A percentile compares a stretch with the other conserved stretches of the same genome.
These are phyloP conservation scores for Heterodera schachtii DNA, from an alignment of 1,140 invertebrate species.

Conservation along the genomic window DNA sequence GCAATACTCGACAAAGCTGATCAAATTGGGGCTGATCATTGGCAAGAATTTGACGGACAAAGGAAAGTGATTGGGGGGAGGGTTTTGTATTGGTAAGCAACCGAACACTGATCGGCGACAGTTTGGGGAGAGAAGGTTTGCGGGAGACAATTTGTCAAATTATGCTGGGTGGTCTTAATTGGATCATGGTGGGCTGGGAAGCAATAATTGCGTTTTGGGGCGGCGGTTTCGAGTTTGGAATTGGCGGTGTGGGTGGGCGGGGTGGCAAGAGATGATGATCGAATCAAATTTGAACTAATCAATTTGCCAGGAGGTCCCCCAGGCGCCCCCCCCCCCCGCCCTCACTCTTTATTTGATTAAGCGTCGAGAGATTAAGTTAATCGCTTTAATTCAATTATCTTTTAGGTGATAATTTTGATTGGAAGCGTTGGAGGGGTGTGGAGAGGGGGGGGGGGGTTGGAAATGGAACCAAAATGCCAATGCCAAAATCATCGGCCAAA, in stretches of 20 bases:
- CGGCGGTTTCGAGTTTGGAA: neutral
- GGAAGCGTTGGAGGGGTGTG: neutral
- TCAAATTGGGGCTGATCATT: neutral
- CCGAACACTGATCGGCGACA: neutral
- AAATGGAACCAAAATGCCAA: too few relatives aligned
- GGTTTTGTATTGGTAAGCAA: neutral
- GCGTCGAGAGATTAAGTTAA: constrained; percentile 21
- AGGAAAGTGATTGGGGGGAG: neutral
- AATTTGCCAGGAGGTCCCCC: neutral
- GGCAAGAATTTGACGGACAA: neutral
- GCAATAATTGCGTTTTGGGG: neutral
- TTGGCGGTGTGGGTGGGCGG: neutral
- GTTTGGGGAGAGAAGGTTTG: neutral
- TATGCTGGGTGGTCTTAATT: constrained; percentile 7
- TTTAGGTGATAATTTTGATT: neutral
- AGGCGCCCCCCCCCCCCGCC: neutral
- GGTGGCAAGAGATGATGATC: constrained; percentile 10
- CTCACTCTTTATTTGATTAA: constrained; percentile 13
- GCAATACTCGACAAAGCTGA: neutral
- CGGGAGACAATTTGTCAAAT: neutral
- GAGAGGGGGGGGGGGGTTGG: neutral
- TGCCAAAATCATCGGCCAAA: too few relatives aligned
- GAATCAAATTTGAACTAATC: constrained; percentile 17
- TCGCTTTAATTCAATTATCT: constrained; percentile 29
- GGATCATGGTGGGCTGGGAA: constrained; percentile 11